phyloP scores from a whole-genome alignment of 2,797 vertebrate genomes.

The Limnodromus scolopaceus region DNA sequence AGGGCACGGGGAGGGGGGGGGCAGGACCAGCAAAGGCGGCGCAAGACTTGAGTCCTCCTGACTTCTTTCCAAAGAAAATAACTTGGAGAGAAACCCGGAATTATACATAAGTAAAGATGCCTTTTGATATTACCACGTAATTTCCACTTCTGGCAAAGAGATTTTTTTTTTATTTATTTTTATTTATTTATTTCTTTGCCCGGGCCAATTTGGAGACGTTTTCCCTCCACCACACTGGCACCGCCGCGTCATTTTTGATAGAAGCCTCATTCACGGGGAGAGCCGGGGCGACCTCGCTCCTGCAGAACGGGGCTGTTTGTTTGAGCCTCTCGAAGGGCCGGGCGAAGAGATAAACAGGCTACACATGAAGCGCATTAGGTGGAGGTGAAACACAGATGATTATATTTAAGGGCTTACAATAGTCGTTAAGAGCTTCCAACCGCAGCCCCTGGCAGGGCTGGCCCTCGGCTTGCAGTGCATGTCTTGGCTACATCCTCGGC shows the following conservation, averaged over 20 bases:
- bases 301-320: constrained; percentile 67
- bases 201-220: constrained; percentile 56
- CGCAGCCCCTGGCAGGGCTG: constrained; percentile 69
- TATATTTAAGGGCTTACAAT: constrained; percentile 84
- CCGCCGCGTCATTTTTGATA: constrained; percentile 14
- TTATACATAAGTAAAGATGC: constrained; percentile 69
- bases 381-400: constrained; percentile 81
- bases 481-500: constrained; percentile 63
- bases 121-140: constrained; percentile 76
- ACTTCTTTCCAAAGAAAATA: constrained; percentile 65
- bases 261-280: constrained; percentile 59
- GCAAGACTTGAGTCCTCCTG: constrained; percentile 6
- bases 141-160: constrained; percentile 76
- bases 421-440: constrained; percentile 86
- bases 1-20: not conserved
- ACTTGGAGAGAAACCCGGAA: constrained; percentile 72
- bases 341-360: constrained; percentile 47
- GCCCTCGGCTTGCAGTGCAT: constrained; percentile 21
- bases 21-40: not conserved
- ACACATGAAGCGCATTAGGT: constrained; percentile 79
- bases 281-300: not conserved
- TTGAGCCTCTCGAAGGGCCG: constrained; percentile 53
- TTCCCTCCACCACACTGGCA: constrained; percentile 59
- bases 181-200: not conserved
- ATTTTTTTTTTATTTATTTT: not conserved